Evolutionary conservation across 2,113 vertebrate genomes (phyloP), one percentile per base, ranked within the genome.

Genomic region (Pedetes capensis): DNA sequence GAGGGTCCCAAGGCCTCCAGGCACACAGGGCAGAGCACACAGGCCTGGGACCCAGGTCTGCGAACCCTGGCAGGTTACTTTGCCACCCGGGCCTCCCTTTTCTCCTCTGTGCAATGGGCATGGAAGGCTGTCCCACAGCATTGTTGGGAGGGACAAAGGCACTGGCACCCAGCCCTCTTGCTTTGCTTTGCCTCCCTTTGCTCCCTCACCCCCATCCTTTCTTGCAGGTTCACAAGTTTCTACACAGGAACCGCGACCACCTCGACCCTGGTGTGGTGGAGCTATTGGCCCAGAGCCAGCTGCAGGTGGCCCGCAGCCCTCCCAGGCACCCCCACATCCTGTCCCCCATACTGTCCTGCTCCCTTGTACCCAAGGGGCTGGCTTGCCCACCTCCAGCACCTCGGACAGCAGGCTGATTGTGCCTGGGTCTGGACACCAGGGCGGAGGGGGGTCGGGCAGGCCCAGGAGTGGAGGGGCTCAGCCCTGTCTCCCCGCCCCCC

Each of bases 141-240:
- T 12, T 39, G 29, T 57, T 3, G 3, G 9, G 23, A 79, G 61
- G 29, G n/a, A n/a, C n/a, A n/a, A n/a, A n/a, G n/a, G n/a, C n/a
- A n/a, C n/a, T n/a, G n/a, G n/a, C n/a, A 10, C 63, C 51, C 25
- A 10, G 39, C 13, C 68, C n/a, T n/a, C n/a, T n/a, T 74, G 29
- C 57, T 20, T 23, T 39, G n/a, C 44, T 7, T 64, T 63, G 17
- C 57, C 3, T 10, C 32, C 34, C 44, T 7, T 64, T 63, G 17
- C 57, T 4, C 13, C 32, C 34, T 10, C 39, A 9, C 18, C 8
- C 5, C 42, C 37, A 57, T 74, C 37, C 74, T 81, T 39, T 95
- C 97, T 94, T 87, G 37, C 96, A 99, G 99, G 99, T 99, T 75
- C 99, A 99, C 97, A 99, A 99, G 66, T 99, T 99, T 95, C 96